phyloP scores from a whole-genome alignment of 1,140 invertebrate species.

The Scaptomyza pallida region DNA sequence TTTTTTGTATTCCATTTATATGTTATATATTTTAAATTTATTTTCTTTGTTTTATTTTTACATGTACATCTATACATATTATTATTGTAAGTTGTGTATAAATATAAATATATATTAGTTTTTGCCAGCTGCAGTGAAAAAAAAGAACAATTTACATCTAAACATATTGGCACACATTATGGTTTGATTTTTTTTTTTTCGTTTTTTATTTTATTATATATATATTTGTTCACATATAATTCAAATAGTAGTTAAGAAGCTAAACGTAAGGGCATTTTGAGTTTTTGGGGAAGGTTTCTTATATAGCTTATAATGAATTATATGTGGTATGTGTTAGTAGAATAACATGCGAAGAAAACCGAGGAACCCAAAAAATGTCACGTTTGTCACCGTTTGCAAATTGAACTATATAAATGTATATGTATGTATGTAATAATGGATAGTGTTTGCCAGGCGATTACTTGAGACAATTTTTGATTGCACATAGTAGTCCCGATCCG shows the following conservation, averaged over 20 bases:
- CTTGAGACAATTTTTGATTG: slow-evolving; percentile 36
- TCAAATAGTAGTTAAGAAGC: slow-evolving; percentile 29
- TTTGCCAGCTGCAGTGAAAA: slow-evolving; percentile 39
- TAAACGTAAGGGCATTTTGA: slow-evolving; percentile 15
- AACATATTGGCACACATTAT: slow-evolving; percentile 71
- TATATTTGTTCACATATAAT: slow-evolving; percentile 17
- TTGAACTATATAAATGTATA: slow-evolving; percentile 36
- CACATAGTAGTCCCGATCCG: slow-evolving; percentile 48
- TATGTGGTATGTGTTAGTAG: slow-evolving; percentile 20
- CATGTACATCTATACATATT: slow-evolving; percentile 78
- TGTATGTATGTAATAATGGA: background rate
- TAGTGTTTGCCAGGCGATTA: slow-evolving; percentile 9
- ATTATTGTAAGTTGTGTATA: slow-evolving; percentile 20
- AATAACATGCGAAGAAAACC: slow-evolving; percentile 37
- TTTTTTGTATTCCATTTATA: slow-evolving; percentile 11
- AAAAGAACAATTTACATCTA: slow-evolving; percentile 64
- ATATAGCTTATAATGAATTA: slow-evolving; percentile 23
- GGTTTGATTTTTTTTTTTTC: slow-evolving; percentile 24
- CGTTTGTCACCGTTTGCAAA: slow-evolving; percentile 41
- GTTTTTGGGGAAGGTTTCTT: background rate
- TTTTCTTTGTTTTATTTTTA: slow-evolving; percentile 45
- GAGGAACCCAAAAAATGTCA: slow-evolving; percentile 54
- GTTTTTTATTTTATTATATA: slow-evolving; percentile 8
- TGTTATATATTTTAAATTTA: slow-evolving; percentile 27
- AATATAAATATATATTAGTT: slow-evolving; percentile 27